phyloP scores from a whole-genome alignment of 2,113 vertebrate species.

The Bombycilla garrulus region DNA sequence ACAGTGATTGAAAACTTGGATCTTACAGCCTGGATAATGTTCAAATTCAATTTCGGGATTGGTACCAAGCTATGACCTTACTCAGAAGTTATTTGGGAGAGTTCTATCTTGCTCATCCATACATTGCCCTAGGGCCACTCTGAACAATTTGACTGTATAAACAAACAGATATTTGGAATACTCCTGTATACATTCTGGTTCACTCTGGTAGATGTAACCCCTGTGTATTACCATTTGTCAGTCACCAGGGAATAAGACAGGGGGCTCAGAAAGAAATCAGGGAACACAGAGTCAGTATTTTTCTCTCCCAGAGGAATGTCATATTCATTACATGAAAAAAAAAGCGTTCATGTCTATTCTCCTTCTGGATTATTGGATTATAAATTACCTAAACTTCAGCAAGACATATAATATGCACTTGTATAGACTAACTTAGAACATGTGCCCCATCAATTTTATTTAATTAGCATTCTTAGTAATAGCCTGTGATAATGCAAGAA shows the following conservation, averaged over 20 bases:
- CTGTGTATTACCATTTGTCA: not conserved
- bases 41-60: not conserved
- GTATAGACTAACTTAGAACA: not conserved
- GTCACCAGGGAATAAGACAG: not conserved
- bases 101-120: not conserved
- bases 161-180: not conserved
- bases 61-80: not conserved
- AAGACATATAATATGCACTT: not conserved
- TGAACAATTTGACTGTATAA: not conserved
- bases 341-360: not conserved
- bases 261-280: not conserved
- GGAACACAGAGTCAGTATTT: not conserved
- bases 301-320: not conserved
- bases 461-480: not conserved
- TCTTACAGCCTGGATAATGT: not conserved
- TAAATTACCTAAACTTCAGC: not conserved
- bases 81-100: not conserved
- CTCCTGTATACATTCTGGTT: not conserved
- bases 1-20: not conserved
- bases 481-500: not conserved
- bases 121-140: not conserved
- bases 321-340: not conserved
- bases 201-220: not conserved
- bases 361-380: not conserved
- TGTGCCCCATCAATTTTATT: not conserved